Evolutionary conservation across 2,888 invertebrate species (phyloP), one percentile per base, ranked within the genome.

Genomic region (Stenodera caucasica): DNA sequence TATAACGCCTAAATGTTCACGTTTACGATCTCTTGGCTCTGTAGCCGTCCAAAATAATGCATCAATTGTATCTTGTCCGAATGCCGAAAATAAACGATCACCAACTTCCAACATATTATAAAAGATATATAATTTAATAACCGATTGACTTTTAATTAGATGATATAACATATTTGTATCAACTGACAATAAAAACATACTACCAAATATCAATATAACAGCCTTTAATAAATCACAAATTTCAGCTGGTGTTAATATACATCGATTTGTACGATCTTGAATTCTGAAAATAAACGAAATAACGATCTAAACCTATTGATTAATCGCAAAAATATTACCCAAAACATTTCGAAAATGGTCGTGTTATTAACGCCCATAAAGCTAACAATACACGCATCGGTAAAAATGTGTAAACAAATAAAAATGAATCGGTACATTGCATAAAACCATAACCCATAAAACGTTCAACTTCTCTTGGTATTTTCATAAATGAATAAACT

Each of bases 91-190:
- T 67, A 99, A 82, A 66, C 96, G 85, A 82, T 99, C 99, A 12
- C 96, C 96, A 54, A 97, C 96, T 84, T 99, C 99, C 61, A 99
- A 82, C 97, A 99, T 99, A 80, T 99, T 99, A 81, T 96, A 99
- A 83, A 99, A 98, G 78, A 99, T 97, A 78, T 99, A 99, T 68
- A 99, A 83, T 78, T 99, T 99, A 81, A 99, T 98, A 65, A 98
- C 96, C 68, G 98, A 97, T 78, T 99, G 99, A 74, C 97, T 97
- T 79, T 95, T 95, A 50, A 95, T 92, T 72, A 98, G 85, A 80
- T 99, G 98, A 82, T 99, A 99, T 84, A 98, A 90, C 85, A 98
- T 94, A 70, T 97, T 98, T 40, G 96, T 97, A 79, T 99, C 99
- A 66, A 99, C 90, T 74, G 93, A 92, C 75, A 92, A 90, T 86